Evolutionary conservation across 2,797 vertebrate species (phyloP).

Genomic region (Monodelphis domestica): DNA sequence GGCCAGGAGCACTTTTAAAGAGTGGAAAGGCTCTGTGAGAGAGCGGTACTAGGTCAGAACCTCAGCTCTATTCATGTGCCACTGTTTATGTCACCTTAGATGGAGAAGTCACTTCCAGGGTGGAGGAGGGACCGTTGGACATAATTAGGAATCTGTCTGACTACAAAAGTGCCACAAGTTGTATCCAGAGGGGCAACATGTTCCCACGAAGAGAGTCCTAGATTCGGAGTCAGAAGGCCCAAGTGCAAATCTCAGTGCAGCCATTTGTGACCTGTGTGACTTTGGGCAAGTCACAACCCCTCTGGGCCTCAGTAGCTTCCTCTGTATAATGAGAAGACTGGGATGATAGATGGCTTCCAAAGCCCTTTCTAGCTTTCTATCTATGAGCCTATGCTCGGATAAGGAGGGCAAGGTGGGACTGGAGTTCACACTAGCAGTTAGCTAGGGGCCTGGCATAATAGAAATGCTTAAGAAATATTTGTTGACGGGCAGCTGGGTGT

Average conservation of each 20-base stretch:
- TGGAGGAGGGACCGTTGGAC: background rate
- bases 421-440: background rate
- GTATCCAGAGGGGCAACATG: background rate
- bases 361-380: background rate
- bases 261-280: background rate
- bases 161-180: background rate
- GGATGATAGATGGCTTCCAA: background rate
- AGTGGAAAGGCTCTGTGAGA: background rate
- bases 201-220: background rate
- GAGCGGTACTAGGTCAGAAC: background rate
- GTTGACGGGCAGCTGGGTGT: no score
- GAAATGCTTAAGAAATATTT: background rate
- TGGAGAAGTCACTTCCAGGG: background rate
- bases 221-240: background rate
- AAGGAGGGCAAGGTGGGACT: background rate
- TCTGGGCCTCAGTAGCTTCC: background rate
- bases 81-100: background rate
- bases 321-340: background rate
- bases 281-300: background rate
- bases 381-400: background rate
- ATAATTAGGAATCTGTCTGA: background rate
- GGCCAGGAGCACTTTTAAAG: conserved; percentile 25
- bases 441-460: background rate
- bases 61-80: background rate
- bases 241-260: background rate